Percentiles rank a stretch among this genome's conserved stretches.
phyloP scores from a whole-genome alignment of 2,113 vertebrate genomes.

The Bos javanicus region DNA sequence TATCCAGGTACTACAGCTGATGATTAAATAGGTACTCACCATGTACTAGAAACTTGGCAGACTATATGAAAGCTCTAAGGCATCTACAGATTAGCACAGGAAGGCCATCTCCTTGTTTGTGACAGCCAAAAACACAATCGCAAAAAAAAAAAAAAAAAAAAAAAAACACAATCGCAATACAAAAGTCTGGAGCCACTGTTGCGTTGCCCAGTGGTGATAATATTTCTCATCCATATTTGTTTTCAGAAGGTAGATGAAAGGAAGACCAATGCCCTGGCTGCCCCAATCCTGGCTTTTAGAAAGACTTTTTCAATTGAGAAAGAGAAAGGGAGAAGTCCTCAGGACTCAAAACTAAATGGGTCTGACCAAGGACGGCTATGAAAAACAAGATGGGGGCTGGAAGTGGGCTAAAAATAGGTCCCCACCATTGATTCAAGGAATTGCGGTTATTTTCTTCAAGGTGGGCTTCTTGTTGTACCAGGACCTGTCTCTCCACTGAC shows the following conservation, averaged over 20 bases:
- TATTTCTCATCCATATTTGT: background rate
- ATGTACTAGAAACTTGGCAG: background rate
- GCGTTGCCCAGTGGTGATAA: background rate
- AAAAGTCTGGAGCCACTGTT: background rate
- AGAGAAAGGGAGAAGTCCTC: background rate
- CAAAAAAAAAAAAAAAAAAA: too few relatives aligned
- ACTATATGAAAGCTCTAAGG: background rate
- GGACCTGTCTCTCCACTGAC: background rate
- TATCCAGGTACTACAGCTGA: slow-evolving; percentile 20
- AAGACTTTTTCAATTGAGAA: background rate
- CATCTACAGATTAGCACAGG: background rate
- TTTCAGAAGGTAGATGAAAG: background rate
- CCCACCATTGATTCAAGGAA: background rate
- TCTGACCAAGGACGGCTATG: background rate
- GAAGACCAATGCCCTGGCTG: background rate
- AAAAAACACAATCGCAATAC: background rate
- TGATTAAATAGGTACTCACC: background rate
- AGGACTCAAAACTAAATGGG: background rate
- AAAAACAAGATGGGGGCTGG: background rate
- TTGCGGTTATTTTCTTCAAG: background rate
- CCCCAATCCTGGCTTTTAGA: background rate
- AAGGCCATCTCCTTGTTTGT: background rate
- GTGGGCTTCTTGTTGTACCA: background rate
- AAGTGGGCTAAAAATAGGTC: background rate
- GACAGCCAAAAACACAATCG: background rate